Evolutionary conservation across 1,140 invertebrate genomes (phyloP).

Genomic region (Drosophila pachea): DNA sequence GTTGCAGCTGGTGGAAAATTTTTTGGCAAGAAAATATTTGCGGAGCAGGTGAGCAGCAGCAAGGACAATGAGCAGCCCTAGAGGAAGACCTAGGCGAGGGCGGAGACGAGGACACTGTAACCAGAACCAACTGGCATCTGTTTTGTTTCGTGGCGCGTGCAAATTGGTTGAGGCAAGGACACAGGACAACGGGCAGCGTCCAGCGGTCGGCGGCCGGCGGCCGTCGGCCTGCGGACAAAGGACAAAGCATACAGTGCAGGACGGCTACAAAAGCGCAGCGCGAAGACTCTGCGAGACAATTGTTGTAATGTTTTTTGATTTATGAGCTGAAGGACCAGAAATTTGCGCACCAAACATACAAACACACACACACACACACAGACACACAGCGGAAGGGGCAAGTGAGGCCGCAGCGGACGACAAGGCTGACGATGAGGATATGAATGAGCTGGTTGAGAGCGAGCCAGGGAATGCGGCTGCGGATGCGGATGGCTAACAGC

Average conservation of each 20-base stretch:
- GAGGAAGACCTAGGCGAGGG: not conserved
- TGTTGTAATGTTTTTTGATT: slow-evolving; percentile 76
- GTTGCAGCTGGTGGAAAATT: slow-evolving; percentile 22
- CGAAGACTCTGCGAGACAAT: slow-evolving; percentile 50
- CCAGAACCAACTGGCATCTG: slow-evolving; percentile 48
- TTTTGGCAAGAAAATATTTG: not conserved
- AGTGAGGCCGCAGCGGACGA: slow-evolving; percentile 1
- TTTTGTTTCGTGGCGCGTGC: slow-evolving; percentile 57
- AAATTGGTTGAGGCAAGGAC: slow-evolving; percentile 49
- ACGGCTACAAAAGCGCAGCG: slow-evolving; percentile 53
- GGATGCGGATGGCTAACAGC: slow-evolving; percentile 34
- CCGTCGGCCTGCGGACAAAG: too few relatives aligned
- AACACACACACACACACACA: slow-evolving; percentile 22
- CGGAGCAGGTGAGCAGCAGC: slow-evolving; percentile 3
- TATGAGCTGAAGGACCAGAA: slow-evolving; percentile 65
- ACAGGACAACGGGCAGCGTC: not conserved
- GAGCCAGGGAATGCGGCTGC: not conserved
- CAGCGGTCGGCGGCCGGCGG: too few relatives aligned
- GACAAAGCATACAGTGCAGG: not conserved
- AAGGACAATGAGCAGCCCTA: not conserved
- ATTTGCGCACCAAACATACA: slow-evolving; percentile 66
- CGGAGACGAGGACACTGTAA: not conserved
- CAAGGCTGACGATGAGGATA: slow-evolving; percentile 10
- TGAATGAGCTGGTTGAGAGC: slow-evolving; percentile 1
- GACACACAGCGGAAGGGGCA: too few relatives aligned